A percentile compares a stretch with the other conserved stretches of the same genome.
Conservation (phyloP, 2,888 invertebrate genomes). For the Muscina levida region DNA sequence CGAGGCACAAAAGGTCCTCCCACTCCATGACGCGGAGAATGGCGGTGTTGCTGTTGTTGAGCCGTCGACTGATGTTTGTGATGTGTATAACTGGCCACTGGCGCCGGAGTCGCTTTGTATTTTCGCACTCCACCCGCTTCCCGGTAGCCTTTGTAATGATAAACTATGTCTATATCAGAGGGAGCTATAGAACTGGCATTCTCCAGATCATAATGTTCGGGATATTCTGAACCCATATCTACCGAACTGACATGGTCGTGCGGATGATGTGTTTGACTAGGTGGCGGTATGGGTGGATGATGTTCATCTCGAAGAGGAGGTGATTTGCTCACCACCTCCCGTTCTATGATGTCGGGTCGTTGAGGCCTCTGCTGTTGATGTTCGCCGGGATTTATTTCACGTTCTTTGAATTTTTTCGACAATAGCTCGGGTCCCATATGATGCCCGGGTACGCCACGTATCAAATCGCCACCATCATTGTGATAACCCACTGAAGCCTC, state of each 20-base stretch:
- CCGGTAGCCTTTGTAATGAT: constrained; percentile 96
- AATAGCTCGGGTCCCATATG: constrained; percentile 92
- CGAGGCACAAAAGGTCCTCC: constrained; percentile 87
- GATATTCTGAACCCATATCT: constrained; percentile 89
- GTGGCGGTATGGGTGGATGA: constrained; percentile 88
- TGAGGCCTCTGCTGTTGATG: constrained; percentile 89
- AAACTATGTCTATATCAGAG: constrained; percentile 97
- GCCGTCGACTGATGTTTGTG: constrained; percentile 87
- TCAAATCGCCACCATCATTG: constrained; percentile 87
- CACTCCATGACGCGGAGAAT: constrained; percentile 85
- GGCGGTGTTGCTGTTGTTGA: constrained; percentile 87
- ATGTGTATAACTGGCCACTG: constrained; percentile 87
- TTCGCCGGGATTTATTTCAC: constrained; percentile 87
- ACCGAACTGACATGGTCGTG: constrained; percentile 88
- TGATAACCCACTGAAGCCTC: constrained; percentile 85
- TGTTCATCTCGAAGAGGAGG: constrained; percentile 90
- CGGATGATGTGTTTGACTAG: constrained; percentile 86
- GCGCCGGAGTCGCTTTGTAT: constrained; percentile 93
- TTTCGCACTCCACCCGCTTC: constrained; percentile 91
- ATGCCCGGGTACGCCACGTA: constrained; percentile 87
- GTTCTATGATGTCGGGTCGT: constrained; percentile 95
- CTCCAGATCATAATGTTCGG: constrained; percentile 97
- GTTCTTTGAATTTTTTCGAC: constrained; percentile 93
- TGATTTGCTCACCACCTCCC: constrained; percentile 92
- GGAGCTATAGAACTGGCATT: constrained; percentile 98